Evolutionary conservation across 2,797 vertebrate genomes (phyloP).

Genomic region (Melopsittacus undulatus): DNA sequence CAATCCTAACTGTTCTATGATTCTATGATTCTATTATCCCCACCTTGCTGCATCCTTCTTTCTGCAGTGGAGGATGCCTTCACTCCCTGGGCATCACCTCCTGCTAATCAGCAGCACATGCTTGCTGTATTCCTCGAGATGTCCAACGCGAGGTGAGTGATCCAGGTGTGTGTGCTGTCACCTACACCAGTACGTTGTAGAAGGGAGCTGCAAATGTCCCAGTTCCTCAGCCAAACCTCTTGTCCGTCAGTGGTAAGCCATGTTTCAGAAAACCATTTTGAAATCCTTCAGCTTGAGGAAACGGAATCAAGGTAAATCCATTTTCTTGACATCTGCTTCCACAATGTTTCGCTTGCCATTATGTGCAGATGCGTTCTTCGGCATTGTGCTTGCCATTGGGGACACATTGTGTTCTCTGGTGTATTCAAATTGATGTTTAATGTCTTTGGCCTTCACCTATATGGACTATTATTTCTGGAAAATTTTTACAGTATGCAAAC

Average conservation of each 20-base stretch:
- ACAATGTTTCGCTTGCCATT: neutral
- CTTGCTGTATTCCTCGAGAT: neutral
- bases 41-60: neutral
- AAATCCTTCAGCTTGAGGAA: neutral
- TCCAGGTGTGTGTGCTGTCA: neutral
- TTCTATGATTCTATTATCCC: too few relatives aligned
- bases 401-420: neutral
- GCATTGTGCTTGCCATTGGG: neutral
- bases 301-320: neutral
- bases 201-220: neutral
- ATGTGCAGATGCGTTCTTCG: neutral
- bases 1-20: too few relatives aligned
- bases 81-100: neutral
- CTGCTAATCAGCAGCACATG: accelerated
- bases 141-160: neutral
- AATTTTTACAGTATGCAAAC: neutral
- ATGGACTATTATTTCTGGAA: neutral
- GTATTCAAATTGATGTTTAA: neutral
- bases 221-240: neutral
- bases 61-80: neutral
- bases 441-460: neutral
- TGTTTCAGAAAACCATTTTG: neutral
- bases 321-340: slow-evolving; percentile 2
- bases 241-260: neutral
- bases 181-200: accelerated